These are phyloP conservation scores for Erithacus rubecula DNA, from an alignment of 2,797 vertebrate species.

Conservation along the genomic window DNA sequence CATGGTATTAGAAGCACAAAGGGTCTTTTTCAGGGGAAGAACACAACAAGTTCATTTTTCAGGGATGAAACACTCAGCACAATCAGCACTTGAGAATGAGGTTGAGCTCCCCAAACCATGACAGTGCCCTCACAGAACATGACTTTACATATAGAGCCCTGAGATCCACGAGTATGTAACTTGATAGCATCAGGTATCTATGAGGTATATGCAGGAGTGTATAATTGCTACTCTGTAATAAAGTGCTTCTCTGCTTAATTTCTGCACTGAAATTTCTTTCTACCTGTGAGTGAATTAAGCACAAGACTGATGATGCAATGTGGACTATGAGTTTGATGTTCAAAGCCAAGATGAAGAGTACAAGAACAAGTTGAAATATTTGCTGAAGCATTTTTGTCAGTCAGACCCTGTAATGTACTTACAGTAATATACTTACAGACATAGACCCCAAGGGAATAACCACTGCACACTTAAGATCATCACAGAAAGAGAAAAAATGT, in stretches of 20 bases:
- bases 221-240: constrained; percentile 12
- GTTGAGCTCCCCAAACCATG: background rate
- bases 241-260: constrained; percentile 6
- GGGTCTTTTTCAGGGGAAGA: background rate
- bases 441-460: background rate
- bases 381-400: constrained; percentile 1
- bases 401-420: background rate
- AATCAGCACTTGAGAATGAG: background rate
- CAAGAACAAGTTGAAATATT: background rate
- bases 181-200: background rate
- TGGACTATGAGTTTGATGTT: background rate
- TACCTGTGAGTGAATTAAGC: background rate
- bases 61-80: background rate
- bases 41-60: background rate
- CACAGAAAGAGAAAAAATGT: background rate
- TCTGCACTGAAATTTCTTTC: background rate
- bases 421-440: background rate
- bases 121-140: background rate
- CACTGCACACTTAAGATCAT: background rate
- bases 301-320: background rate
- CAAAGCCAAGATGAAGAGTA: background rate
- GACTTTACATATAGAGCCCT: background rate
- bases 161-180: background rate
- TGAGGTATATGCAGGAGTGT: background rate
- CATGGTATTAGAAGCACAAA: background rate